A percentile compares a stretch with the other conserved stretches of the same genome.
Evolutionary conservation across 92 coral and sea anemone species (phyloP).

Genomic region (Epizoanthus fatuus): DNA sequence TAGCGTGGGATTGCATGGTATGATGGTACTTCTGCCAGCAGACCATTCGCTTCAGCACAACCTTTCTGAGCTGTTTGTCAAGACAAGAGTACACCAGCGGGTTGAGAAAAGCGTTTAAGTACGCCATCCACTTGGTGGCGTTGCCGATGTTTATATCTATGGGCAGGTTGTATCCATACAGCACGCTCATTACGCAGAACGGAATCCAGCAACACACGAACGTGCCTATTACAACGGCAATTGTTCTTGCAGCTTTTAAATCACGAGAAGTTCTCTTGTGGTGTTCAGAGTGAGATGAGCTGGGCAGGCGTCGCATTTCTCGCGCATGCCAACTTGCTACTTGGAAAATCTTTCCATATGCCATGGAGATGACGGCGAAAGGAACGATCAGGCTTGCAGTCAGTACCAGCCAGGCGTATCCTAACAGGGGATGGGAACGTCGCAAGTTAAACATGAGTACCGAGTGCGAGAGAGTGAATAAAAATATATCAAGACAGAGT

Average conservation of each 20-base stretch:
- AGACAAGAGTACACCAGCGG: conserved; percentile 90
- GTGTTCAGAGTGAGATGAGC: conserved; percentile 49
- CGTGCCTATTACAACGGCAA: conserved; percentile 92
- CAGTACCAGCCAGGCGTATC: conserved; percentile 83
- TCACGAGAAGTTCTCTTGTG: conserved; percentile 71
- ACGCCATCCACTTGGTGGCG: conserved; percentile 88
- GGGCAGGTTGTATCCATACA: conserved; percentile 47
- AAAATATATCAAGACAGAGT: too few species aligned
- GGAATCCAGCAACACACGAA: conserved; percentile 92
- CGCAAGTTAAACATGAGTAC: not conserved
- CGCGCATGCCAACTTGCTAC: conserved; percentile 84
- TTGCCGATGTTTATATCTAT: conserved; percentile 62
- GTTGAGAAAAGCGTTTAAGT: conserved; percentile 81
- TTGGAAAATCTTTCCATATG: conserved; percentile 87
- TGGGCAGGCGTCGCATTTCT: conserved; percentile 45
- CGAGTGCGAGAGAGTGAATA: not conserved
- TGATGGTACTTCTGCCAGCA: conserved; percentile 8
- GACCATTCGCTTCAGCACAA: conserved; percentile 54
- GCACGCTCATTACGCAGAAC: conserved; percentile 82
- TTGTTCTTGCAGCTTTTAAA: conserved; percentile 92
- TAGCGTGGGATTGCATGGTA: not conserved
- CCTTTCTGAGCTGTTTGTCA: conserved; percentile 80
- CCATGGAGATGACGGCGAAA: conserved; percentile 71
- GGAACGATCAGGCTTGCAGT: conserved; percentile 82
- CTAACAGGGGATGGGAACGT: conserved; percentile 25